A percentile compares a stretch with the other conserved stretches of the same genome.
These are phyloP conservation scores for Drosophila funebris DNA, from an alignment of 1,140 invertebrate species.

Conservation along the genomic window DNA sequence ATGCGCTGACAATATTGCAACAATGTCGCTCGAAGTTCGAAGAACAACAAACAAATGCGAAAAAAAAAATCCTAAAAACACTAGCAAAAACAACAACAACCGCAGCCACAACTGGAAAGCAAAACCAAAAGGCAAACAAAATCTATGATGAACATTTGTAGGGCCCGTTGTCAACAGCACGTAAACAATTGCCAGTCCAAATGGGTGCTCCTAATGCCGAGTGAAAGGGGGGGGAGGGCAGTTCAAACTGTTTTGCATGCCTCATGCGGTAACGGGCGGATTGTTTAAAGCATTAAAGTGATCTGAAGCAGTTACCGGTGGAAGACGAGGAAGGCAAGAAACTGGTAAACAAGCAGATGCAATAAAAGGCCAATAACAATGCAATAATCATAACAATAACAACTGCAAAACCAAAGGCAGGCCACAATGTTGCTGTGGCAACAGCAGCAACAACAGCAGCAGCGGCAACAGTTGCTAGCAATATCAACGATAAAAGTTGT, in stretches of 20 bases:
- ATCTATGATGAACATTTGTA: slow-evolving; percentile 45
- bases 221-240: neutral
- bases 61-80: neutral
- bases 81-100: slow-evolving; percentile 6
- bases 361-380: slow-evolving; percentile 81
- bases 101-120: neutral
- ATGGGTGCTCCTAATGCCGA: neutral
- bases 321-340: slow-evolving; percentile 42
- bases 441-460: slow-evolving; percentile 16
- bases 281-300: slow-evolving; percentile 42
- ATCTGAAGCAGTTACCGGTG: slow-evolving; percentile 6
- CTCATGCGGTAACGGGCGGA: neutral
- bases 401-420: slow-evolving; percentile 66
- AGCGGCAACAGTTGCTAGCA: slow-evolving; percentile 63
- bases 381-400: slow-evolving; percentile 80
- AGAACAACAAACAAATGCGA: slow-evolving; percentile 51
- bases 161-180: slow-evolving; percentile 33
- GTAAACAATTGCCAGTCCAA: slow-evolving; percentile 55
- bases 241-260: slow-evolving; percentile 39
- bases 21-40: slow-evolving; percentile 58
- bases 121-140: slow-evolving; percentile 54
- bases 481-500: slow-evolving; percentile 81
- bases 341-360: slow-evolving; percentile 54
- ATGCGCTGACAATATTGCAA: slow-evolving; percentile 76
- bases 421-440: slow-evolving; percentile 57